Base-by-base conservation (phyloP, 2,113 vertebrate genomes). In the Coregonus clupeaformis region DNA sequence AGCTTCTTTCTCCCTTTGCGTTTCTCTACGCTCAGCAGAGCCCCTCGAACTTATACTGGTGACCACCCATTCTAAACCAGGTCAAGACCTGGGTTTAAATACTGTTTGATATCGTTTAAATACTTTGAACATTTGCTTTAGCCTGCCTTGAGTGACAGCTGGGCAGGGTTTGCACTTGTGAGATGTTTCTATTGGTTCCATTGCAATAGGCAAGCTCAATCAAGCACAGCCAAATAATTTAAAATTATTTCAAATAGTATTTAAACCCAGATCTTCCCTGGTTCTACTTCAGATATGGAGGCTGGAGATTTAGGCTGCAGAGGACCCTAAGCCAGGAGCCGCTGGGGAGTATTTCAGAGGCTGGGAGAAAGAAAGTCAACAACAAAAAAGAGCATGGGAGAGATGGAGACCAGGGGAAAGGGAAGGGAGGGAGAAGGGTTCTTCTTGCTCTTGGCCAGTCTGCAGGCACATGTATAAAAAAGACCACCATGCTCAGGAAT, bases 51-150 rank as follows among this genome's bases (percentile, higher is more conserved):
- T 89, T 84, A 88, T 81, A 76, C 3, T 13, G 72, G 80, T 94
- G 95, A 91, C 95, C 96, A 96, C 95, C 95, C 95, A 95, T 87
- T 82, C 91, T 90, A 20, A 55, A 27, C 27, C 27, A 27, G 27
- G 27, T 27, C 27, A 27, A 27, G 49, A 18, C 49, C 49, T 52
- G 49, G 49, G 12, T 52, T 3, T 16, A 18, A 52, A 5, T 52
- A 18, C 3, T 18, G 4, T 52, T 52, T 18, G 13, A 52, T 5
- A 52, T 52, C 14, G 3, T 18, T 52, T 2, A 42, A 42, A 42
- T 42, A 42, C 36, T 42, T 42, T 42, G 36, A 42, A 42, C 36
- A 36, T 9, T 9, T 36, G 36, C 7, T 36, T 36, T 36, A 36
- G 36, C 36, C 36, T 36, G 36, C 9, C 36, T 42, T 42, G 36